Base-by-base conservation (phyloP, 2,888 invertebrate species). In the Drosophila mimetica region DNA sequence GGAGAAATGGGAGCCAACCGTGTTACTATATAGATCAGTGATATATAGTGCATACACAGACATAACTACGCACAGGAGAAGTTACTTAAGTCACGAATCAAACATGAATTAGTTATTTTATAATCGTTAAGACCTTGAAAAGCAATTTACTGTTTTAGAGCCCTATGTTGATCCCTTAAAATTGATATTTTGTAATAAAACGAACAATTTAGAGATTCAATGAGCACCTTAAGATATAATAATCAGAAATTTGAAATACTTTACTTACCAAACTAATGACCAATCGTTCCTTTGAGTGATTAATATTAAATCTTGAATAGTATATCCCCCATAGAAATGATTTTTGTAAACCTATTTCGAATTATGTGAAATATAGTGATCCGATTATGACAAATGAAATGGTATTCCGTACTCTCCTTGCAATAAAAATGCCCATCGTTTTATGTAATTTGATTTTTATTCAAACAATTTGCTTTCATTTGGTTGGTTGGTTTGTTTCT, bases 401-500 rank as follows among this genome's bases (percentile, higher is more conserved):
- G n/a, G n/a, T n/a, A n/a, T n/a, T n/a, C n/a, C n/a, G n/a, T n/a
- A n/a, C n/a, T n/a, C n/a, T n/a, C n/a, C n/a, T n/a, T n/a, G n/a
- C n/a, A 60, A 16, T 55, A 22, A 61, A 37, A 64, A 64, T n/a
- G 22, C 63, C 2, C 2, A 22, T 9, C 2, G 3, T 16, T 59
- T 57, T 30, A 46, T 55, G 53, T 58, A 46, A 48, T 77, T 71
- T 57, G 53, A 48, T 67, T 46, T 78, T 67, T 50, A 81, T 76
- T 79, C 36, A 81, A 81, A 82, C 79, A 76, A 54, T 60, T 60
- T 37, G 37, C 54, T 59, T 78, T 73, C 30, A 70, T 75, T 79
- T 81, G 63, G 71, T 79, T 76, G 51, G 72, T 72, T 53, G 53
- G 47, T 67, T n/a, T 22, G 34, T 59, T 46, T 5, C 14, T 25